Base-by-base conservation (phyloP, 2,797 vertebrate species). In the Carapus acus region DNA sequence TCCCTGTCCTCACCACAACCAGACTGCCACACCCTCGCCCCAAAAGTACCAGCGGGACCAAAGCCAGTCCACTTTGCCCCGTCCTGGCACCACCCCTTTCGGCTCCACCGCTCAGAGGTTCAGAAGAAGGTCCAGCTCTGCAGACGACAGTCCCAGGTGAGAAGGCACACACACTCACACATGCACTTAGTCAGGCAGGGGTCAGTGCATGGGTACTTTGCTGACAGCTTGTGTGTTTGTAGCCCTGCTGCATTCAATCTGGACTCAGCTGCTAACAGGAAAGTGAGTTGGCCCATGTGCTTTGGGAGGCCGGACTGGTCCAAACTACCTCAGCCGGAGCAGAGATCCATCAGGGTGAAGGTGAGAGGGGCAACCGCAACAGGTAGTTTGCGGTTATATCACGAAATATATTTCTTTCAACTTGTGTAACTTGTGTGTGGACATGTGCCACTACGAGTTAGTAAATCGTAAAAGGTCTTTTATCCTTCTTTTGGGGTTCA, bases 251-350 rank as follows among this genome's bases (percentile, higher is more conserved):
- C 78, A 2, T 94, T 94, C 16, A 1, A 18, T 9, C 18, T 41
- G 1, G 47, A 84, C 0, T 59, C 20, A 2, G 53, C 7, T 2
- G 21, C 17, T 0, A 66, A 51, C 65, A 84, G 60, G 34, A 91
- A 86, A 60, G 74, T 97, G 61, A 76, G 58, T 12, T 94, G 93
- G 93, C 93, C 91, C 0, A 92, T 91, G 89, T 82, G 80, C 56
- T 97, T 95, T 53, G 88, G 92, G 33, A 73, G 89, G n/a, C 91
- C 92, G 14, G 90, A 97, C 31, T 92, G 91, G 92, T 70, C 68
- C 43, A 77, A 59, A 23, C 71, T 93, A 53, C 86, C 89, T 1
- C 58, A 43, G 47, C 58, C 73, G 16, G 67, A 85, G 34, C 86
- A 69, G 60, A 88, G 45, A 63, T 85, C 89, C 3, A 61, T 93